Base-by-base conservation (phyloP, 1,140 invertebrate genomes). In the Hyphantria cunea region DNA sequence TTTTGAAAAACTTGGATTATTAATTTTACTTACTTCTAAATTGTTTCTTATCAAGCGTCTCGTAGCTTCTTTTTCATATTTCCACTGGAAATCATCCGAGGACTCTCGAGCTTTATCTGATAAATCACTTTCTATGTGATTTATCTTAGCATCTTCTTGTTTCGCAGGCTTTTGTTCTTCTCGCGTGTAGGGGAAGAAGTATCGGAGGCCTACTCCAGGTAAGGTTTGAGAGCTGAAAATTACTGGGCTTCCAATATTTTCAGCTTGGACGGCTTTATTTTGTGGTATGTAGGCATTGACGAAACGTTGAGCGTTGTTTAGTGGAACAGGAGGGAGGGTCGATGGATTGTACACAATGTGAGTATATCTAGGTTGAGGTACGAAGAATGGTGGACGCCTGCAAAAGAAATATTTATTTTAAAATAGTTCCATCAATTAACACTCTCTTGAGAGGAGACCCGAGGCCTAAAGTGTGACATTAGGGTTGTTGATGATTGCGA, bases 361-460 rank as follows among this genome's bases (percentile, higher is more conserved):
- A 0, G 90, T 91, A 65, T 91, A 91, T 68, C 80, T 81, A 45
- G 80, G 80, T 52, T 87, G 85, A 59, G 86, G 84, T 51, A 78
- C 69, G 74, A 88, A 90, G 50, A 76, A 64, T 59, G 81, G 83
- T 33, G 86, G 87, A 68, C 83, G 73, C 82, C 86, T 90, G 80
- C 55, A 52, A 31, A 37, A 48, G 33, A 67, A 44, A 47, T 55
- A 39, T 10, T n/a, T 3, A 39, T 39, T 39, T 33, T 49, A 14
- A 48, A 3, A 25, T 25, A 25, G 2, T 25, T 25, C 17, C 5
- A 25, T 25, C 17, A 25, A 25, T n/a, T n/a, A n/a, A n/a, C n/a
- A n/a, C n/a, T n/a, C n/a, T n/a, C n/a, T n/a, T n/a, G n/a, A n/a
- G n/a, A n/a, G n/a, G n/a, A n/a, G n/a, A n/a, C n/a, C n/a, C n/a